A percentile compares a stretch with the other conserved stretches of the same genome.
Conservation (phyloP, 1,140 invertebrate genomes). For the Drosophila azteca region DNA sequence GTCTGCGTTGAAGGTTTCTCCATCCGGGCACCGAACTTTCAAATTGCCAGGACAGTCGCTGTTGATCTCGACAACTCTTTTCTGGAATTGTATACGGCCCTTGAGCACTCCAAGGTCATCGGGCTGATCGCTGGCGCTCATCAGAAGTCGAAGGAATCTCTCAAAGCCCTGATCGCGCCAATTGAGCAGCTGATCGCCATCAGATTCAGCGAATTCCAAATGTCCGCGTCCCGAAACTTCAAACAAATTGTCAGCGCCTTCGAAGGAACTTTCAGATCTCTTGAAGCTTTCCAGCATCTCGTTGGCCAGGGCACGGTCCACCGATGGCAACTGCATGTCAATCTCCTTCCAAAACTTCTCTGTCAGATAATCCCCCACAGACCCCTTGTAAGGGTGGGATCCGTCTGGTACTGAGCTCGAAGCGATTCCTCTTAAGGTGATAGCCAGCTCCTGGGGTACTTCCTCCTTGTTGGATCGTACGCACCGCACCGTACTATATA, state of each 20-base stretch:
- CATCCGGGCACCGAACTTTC: conserved; percentile 86
- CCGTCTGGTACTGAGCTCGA: conserved; percentile 9
- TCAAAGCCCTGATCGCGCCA: conserved; percentile 86
- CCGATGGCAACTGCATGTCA: background rate
- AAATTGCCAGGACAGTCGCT: conserved; percentile 58
- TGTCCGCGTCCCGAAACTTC: conserved; percentile 75
- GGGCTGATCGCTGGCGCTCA: conserved; percentile 83
- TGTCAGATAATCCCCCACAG: conserved; percentile 81
- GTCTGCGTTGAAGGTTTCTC: conserved; percentile 85
- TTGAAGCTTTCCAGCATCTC: conserved; percentile 84
- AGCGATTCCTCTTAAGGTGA: conserved; percentile 40
- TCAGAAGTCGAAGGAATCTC: conserved; percentile 85
- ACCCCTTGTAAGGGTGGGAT: conserved; percentile 17
- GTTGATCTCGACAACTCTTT: conserved; percentile 84
- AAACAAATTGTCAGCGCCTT: conserved; percentile 85
- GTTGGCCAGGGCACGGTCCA: conserved; percentile 59
- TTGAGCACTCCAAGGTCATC: conserved; percentile 39
- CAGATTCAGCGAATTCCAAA: conserved; percentile 84
- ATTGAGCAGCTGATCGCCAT: conserved; percentile 85
- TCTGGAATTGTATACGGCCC: conserved; percentile 67
- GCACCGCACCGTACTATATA: conserved; percentile 60
- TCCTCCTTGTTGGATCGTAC: conserved; percentile 72
- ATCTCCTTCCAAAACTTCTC: conserved; percentile 33
- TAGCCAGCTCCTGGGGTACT: conserved; percentile 52
- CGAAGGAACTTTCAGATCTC: conserved; percentile 84